Percentiles rank a stretch among this genome's conserved stretches.
These are phyloP conservation scores for Centrocercus urophasianus DNA, from an alignment of 2,113 vertebrate species.

Conservation along the genomic window DNA sequence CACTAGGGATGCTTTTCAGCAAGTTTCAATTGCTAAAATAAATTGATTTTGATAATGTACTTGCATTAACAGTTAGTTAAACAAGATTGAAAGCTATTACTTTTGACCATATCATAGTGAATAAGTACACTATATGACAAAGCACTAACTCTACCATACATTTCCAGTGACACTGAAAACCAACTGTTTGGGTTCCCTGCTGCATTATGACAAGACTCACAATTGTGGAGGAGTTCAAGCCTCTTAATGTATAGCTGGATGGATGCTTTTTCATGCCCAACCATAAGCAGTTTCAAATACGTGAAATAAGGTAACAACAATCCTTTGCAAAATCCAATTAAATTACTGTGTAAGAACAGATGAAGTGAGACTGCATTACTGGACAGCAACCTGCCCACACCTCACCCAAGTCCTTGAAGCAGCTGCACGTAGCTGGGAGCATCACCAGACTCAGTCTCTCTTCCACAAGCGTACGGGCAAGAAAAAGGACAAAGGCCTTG, in stretches of 20 bases:
- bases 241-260: not conserved
- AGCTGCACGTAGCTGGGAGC: not conserved
- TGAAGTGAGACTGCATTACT: fast-evolving
- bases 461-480: not conserved
- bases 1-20: not conserved
- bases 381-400: not conserved
- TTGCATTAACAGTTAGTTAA: not conserved
- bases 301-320: fast-evolving
- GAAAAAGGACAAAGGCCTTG: not conserved
- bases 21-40: not conserved
- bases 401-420: not conserved
- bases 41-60: not conserved
- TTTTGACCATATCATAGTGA: not conserved
- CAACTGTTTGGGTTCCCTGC: fast-evolving
- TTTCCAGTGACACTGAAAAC: not conserved
- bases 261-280: fast-evolving
- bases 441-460: not conserved
- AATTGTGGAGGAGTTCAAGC: not conserved
- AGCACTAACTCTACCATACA: not conserved
- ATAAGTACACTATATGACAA: not conserved
- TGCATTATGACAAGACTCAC: fast-evolving
- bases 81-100: not conserved
- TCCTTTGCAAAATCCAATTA: fast-evolving
- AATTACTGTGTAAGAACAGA: fast-evolving
- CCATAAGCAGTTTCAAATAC: not conserved